Conservation (phyloP, 2,797 vertebrate genomes). For the Stomatorhinus walkeri region DNA sequence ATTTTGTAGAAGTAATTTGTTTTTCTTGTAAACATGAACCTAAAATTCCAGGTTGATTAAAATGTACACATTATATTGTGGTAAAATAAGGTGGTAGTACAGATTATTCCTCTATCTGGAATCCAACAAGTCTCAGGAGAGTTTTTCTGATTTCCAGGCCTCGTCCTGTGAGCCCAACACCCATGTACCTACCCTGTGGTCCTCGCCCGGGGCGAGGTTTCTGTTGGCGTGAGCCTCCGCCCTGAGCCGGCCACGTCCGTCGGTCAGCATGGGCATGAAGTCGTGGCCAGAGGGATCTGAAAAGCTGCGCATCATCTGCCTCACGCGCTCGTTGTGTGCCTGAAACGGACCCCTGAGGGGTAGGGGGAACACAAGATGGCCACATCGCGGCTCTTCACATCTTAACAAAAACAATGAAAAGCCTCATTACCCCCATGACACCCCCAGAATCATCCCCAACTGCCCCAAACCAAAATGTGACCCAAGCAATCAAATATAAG, state of each 20-base stretch:
- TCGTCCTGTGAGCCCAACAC: not conserved
- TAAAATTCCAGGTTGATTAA: not conserved
- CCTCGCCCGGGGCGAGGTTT: conserved; percentile 43
- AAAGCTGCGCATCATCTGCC: conserved; percentile 76
- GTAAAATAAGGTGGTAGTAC: not conserved
- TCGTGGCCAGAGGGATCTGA: conserved; percentile 70
- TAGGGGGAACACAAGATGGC: not conserved
- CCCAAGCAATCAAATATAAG: not conserved
- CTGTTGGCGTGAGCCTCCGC: conserved; percentile 36
- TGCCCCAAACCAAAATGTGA: not conserved
- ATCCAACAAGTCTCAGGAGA: not conserved
- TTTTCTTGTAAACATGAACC: not conserved
- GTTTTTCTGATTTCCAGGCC: not conserved
- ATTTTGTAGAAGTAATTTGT: not conserved
- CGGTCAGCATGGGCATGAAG: conserved; percentile 57
- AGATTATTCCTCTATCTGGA: not conserved
- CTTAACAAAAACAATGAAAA: not conserved
- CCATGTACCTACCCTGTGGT: conserved; percentile 63
- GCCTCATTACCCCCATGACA: not conserved
- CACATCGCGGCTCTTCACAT: not conserved
- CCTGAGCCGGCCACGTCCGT: conserved; percentile 44
- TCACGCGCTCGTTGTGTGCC: conserved; percentile 72
- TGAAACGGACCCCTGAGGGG: conserved; percentile 72
- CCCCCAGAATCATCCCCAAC: not conserved
- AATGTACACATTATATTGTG: not conserved